Evolutionary conservation across 2,888 invertebrate genomes (phyloP).

Genomic region (Mythimna loreyi): DNA sequence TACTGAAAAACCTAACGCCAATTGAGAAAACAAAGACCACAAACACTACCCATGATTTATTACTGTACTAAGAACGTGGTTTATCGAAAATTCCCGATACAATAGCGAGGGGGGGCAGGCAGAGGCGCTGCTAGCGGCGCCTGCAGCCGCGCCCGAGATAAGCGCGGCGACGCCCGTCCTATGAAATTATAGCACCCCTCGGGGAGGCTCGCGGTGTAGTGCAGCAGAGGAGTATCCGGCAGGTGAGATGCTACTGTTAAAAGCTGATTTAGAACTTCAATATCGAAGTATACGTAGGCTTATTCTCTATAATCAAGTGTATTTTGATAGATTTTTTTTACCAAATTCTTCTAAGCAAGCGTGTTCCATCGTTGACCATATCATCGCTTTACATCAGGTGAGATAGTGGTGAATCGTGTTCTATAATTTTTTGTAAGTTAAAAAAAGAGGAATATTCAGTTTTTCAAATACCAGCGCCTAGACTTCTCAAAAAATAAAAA

Average conservation of each 20-base stretch:
- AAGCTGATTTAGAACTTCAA: too few relatives aligned
- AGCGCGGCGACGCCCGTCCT: conserved; percentile 89
- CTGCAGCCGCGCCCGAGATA: conserved; percentile 88
- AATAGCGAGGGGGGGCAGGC: conserved; percentile 59
- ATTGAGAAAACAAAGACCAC: conserved; percentile 50
- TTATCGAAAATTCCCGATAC: conserved; percentile 78
- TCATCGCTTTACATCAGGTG: too few relatives aligned
- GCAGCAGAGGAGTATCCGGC: conserved; percentile 19
- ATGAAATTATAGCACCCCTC: conserved; percentile 88
- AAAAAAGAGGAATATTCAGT: too few relatives aligned
- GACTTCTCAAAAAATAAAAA: too few relatives aligned
- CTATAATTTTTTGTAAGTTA: too few relatives aligned
- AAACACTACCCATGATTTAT: conserved; percentile 61
- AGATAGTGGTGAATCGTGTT: too few relatives aligned
- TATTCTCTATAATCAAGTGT: too few relatives aligned
- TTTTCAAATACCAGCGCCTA: too few relatives aligned
- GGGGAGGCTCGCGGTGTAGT: conserved; percentile 64
- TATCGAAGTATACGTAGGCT: too few relatives aligned
- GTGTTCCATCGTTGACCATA: too few relatives aligned
- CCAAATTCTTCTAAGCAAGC: too few relatives aligned
- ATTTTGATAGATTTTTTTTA: too few relatives aligned
- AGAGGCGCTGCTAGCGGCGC: conserved; percentile 86
- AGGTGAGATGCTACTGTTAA: neutral
- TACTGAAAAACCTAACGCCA: conserved; percentile 30
- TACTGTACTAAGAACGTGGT: conserved; percentile 68